Conservation (phyloP, 1,140 invertebrate species). For the Phymastichus coffea region DNA sequence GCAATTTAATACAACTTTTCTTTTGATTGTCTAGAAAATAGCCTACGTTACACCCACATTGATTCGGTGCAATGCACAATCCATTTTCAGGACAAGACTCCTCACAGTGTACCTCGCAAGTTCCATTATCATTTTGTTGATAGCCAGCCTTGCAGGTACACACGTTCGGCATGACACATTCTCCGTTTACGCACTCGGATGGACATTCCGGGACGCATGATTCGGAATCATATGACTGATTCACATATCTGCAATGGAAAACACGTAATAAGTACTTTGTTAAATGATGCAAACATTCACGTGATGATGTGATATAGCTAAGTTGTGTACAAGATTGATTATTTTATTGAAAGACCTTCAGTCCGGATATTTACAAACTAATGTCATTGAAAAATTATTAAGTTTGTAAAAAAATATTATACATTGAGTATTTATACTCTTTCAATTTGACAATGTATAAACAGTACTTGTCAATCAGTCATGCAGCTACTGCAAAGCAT, state of each 20-base stretch:
- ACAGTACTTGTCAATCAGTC: too few relatives aligned
- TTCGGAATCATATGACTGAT: conserved; percentile 39
- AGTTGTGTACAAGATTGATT: too few relatives aligned
- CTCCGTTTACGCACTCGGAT: conserved; percentile 31
- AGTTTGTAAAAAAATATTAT: too few relatives aligned
- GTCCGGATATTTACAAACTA: too few relatives aligned
- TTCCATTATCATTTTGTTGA: not conserved
- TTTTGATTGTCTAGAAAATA: conserved; percentile 19
- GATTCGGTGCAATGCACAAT: conserved; percentile 29
- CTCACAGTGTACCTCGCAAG: conserved; percentile 19
- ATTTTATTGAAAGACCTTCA: too few relatives aligned
- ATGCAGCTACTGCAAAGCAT: too few relatives aligned
- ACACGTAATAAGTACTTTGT: not conserved
- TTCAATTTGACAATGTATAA: too few relatives aligned
- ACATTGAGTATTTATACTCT: too few relatives aligned
- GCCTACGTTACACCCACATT: conserved; percentile 36
- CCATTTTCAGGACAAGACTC: conserved; percentile 36
- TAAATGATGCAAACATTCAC: not conserved
- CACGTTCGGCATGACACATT: conserved; percentile 38
- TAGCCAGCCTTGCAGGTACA: conserved; percentile 43
- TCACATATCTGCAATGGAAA: conserved; percentile 38
- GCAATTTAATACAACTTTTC: too few relatives aligned
- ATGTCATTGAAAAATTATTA: too few relatives aligned
- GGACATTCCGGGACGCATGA: conserved; percentile 40
- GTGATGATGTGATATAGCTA: too few relatives aligned